Percentiles rank a stretch among this genome's conserved stretches.
phyloP scores from a whole-genome alignment of 2,888 invertebrate species.

The Papilio gigon region DNA sequence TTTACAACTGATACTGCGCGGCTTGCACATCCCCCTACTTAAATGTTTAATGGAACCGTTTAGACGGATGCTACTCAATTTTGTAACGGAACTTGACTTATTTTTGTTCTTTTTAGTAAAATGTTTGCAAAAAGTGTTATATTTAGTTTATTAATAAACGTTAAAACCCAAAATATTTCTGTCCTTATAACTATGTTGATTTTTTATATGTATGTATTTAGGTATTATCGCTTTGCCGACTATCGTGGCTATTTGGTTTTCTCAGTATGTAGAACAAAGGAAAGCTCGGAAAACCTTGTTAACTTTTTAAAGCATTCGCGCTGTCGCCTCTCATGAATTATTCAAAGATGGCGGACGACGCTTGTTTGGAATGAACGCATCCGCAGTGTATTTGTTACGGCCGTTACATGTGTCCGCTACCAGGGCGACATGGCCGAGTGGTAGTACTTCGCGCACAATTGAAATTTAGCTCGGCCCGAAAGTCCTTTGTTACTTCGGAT shows the following conservation, averaged over 20 bases:
- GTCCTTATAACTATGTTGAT: background rate
- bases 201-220: too few species aligned
- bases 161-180: background rate
- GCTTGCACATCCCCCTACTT: conserved; percentile 59
- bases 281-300: conserved; percentile 79
- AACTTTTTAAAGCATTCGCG: conserved; percentile 79
- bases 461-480: conserved; percentile 73
- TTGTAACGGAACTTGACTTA: background rate
- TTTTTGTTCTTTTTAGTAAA: background rate
- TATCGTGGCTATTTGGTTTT: conserved; percentile 72
- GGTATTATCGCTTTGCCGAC: conserved; percentile 50
- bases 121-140: background rate
- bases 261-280: conserved; percentile 73
- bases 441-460: conserved; percentile 71
- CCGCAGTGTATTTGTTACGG: conserved; percentile 58
- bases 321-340: conserved; percentile 72
- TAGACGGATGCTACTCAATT: background rate
- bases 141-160: conserved; percentile 45
- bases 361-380: conserved; percentile 50
- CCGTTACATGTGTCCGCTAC: conserved; percentile 60
- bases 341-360: conserved; percentile 66
- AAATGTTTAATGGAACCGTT: conserved; percentile 53
- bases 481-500: conserved; percentile 75
- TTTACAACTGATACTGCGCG: conserved; percentile 53
- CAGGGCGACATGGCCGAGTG: conserved; percentile 57